Conservation (phyloP, 2,113 vertebrate genomes). For the Gallinago undulata region DNA sequence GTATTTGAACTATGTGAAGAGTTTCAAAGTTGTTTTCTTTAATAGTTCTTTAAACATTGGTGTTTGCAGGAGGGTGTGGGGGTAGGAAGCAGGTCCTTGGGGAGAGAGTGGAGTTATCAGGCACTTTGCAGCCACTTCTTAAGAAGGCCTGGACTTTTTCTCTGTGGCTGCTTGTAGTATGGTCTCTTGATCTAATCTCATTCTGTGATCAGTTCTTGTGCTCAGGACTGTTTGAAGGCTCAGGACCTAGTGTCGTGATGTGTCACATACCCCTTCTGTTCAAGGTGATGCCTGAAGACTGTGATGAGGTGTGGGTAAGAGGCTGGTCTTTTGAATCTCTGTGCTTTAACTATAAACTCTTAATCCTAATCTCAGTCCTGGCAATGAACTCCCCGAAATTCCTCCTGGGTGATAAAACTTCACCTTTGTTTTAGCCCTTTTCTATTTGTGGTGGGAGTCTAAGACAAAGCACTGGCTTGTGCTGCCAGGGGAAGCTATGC, state of each 20-base stretch:
- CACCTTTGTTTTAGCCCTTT: background rate
- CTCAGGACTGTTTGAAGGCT: constrained; percentile 9
- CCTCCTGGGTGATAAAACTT: background rate
- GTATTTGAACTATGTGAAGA: constrained; percentile 64
- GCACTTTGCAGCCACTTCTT: background rate
- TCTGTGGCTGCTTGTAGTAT: background rate
- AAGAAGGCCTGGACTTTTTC: background rate
- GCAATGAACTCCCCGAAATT: background rate
- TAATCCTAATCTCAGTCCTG: background rate
- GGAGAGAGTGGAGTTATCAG: background rate
- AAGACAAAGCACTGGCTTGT: background rate
- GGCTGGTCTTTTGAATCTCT: background rate
- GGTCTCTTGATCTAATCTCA: background rate
- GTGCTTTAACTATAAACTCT: background rate
- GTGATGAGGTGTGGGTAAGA: background rate
- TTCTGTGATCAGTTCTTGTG: background rate
- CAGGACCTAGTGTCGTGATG: background rate
- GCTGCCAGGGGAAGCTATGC: background rate
- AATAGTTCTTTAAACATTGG: constrained; percentile 23
- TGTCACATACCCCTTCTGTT: background rate
- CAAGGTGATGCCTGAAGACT: background rate
- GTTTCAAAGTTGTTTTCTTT: constrained; percentile 50
- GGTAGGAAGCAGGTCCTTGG: constrained; percentile 1
- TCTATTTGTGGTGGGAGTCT: background rate
- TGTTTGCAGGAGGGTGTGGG: background rate